Evolutionary conservation across 1,140 invertebrate species (phyloP), one percentile per base, ranked within the genome.

Genomic region (Argopecten irradians): DNA sequence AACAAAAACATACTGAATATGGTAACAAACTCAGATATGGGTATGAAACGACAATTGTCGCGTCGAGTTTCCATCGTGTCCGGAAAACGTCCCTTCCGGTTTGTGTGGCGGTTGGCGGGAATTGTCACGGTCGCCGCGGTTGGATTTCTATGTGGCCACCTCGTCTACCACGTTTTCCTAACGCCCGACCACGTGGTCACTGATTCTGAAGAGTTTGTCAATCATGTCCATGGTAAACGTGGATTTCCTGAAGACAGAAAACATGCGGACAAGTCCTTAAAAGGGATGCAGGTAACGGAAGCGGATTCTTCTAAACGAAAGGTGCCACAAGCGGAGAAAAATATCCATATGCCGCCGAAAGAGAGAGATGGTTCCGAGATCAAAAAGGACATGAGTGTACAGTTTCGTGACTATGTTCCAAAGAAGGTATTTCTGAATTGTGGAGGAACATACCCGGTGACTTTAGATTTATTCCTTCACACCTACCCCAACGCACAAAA

Each of bases 341-440:
- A 7, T 3, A 0, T 87, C 33, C 87, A 90, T 35, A 43, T 34
- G 19, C 89, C 87, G 19, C 89, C 87, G 0, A 14, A 34, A 34
- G 82, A 83, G 32, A 84, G 89, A 32, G 22, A 85, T 11, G 90
- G 90, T 2, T 28, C 87, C 0, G 90, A 90, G 28, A 89, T 89
- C 0, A 92, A 92, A 71, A 92, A 92, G 85, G 91, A 92, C 43
- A 46, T 92, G 87, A 91, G 89, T 55, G 84, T 91, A 28, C 91
- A 92, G 36, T 91, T 91, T 33, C 46, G 90, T 34, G 91, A 91
- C 55, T 91, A 92, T 88, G 7, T 89, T 7, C 89, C 92, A 9
- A 84, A 87, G 28, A 85, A 89, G n/a, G 86, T 91, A 11, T 92
- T 92, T 82, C 85, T 92, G 0, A 91, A 91, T 83, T 86, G 84